Conservation (phyloP, 1,140 invertebrate genomes). For the Drosophila carrolli region DNA sequence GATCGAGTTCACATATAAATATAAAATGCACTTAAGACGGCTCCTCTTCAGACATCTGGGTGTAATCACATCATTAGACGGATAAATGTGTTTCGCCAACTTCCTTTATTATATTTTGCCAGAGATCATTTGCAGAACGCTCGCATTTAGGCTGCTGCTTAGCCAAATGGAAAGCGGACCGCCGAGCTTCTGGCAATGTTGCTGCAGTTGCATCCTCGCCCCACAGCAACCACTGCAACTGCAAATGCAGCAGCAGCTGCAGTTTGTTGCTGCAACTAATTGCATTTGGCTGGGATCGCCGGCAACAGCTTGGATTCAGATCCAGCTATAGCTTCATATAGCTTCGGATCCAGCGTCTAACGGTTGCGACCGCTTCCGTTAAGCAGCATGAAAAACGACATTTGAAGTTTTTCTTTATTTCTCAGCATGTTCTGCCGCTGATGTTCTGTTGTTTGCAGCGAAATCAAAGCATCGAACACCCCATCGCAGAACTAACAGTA, state of each 20-base stretch:
- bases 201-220: constrained; percentile 44
- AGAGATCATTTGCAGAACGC: constrained; percentile 59
- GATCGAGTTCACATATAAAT: constrained; percentile 6
- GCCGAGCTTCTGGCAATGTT: constrained; percentile 13
- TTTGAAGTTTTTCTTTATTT: constrained; percentile 53
- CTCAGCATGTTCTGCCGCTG: constrained; percentile 15
- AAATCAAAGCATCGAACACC: constrained; percentile 74
- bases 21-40: constrained; percentile 22
- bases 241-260: constrained; percentile 59
- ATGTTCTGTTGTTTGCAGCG: constrained; percentile 51
- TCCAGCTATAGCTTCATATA: constrained; percentile 19
- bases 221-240: constrained; percentile 8
- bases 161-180: constrained; percentile 69
- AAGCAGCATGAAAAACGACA: constrained; percentile 62
- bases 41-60: constrained; percentile 9
- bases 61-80: constrained; percentile 55
- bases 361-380: constrained; percentile 59
- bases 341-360: constrained; percentile 44
- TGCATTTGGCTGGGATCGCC: constrained; percentile 73
- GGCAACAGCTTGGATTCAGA: constrained; percentile 54
- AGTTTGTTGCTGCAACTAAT: constrained; percentile 82
- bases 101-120: constrained; percentile 66
- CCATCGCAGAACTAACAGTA: constrained; percentile 62
- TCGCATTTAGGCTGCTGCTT: constrained; percentile 57
- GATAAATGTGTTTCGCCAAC: constrained; percentile 50